Conservation (phyloP, 2,113 vertebrate species). For the Cryptotis parvus region DNA sequence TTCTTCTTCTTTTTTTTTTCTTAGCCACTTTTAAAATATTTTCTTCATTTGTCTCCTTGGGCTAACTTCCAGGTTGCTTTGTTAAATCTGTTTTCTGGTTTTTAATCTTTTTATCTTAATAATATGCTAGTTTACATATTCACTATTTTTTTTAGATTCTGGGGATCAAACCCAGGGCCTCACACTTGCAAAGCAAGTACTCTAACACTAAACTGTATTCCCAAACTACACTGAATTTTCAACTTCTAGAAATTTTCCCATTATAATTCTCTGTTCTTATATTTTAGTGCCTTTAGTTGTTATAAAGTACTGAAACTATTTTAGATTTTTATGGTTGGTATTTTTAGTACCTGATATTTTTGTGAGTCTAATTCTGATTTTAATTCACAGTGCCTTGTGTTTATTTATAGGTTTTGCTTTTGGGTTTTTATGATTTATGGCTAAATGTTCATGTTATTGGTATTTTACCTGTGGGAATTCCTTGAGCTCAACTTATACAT, state of each 20-base stretch:
- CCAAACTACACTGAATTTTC: too few species aligned
- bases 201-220: too few species aligned
- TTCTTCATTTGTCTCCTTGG: too few species aligned
- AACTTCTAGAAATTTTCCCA: conserved; percentile 24
- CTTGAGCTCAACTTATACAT: conserved; percentile 4
- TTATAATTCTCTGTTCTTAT: not conserved
- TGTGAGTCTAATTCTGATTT: not conserved
- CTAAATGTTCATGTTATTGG: conserved; percentile 4
- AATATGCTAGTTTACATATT: too few species aligned
- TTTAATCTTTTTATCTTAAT: too few species aligned
- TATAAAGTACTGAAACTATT: not conserved
- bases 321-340: not conserved
- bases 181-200: too few species aligned
- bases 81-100: too few species aligned
- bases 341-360: not conserved
- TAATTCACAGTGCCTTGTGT: not conserved
- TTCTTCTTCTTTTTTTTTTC: too few species aligned
- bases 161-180: too few species aligned
- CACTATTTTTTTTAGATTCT: too few species aligned
- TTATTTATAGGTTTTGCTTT: not conserved
- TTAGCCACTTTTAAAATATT: too few species aligned
- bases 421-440: conserved; percentile 3
- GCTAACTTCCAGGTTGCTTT: too few species aligned
- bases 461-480: conserved; percentile 8
- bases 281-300: not conserved